These are phyloP conservation scores for Triplophysa tibetana DNA, from an alignment of 2,113 vertebrate genomes.

Conservation along the genomic window DNA sequence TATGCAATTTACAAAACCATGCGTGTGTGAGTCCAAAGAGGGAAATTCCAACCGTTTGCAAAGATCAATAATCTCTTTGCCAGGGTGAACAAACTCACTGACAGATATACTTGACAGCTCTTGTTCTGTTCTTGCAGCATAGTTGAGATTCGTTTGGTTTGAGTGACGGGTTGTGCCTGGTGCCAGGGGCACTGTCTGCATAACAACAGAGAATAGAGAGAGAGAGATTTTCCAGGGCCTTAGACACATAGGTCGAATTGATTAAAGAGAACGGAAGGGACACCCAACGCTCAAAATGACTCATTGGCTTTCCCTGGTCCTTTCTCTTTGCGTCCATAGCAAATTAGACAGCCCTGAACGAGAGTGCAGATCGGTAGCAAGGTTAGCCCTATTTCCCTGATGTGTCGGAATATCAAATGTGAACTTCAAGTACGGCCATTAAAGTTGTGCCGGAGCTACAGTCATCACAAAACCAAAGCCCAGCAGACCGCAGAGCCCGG, in stretches of 20 bases:
- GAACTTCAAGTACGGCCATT: slow-evolving; percentile 14
- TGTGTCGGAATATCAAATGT: neutral
- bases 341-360: slow-evolving; percentile 32
- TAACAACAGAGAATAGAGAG: neutral
- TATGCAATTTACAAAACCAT: slow-evolving; percentile 29
- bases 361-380: slow-evolving; percentile 11
- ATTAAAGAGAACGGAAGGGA: slow-evolving; percentile 17
- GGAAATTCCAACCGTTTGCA: slow-evolving; percentile 16
- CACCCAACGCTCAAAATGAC: slow-evolving; percentile 2
- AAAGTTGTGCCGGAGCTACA: neutral
- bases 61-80: slow-evolving; percentile 45
- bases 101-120: slow-evolving; percentile 45
- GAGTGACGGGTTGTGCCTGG: slow-evolving; percentile 16
- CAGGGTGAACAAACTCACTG: slow-evolving; percentile 30
- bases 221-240: neutral
- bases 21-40: slow-evolving; percentile 36
- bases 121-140: slow-evolving; percentile 39
- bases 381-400: slow-evolving; percentile 20
- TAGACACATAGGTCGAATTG: slow-evolving; percentile 12
- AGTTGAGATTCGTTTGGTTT: slow-evolving; percentile 32
- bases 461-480: slow-evolving; percentile 40
- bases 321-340: slow-evolving; percentile 28
- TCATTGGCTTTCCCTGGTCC: slow-evolving; percentile 37
- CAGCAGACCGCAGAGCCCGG: neutral
- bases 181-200: slow-evolving; percentile 18